Evolutionary conservation across 2,113 vertebrate genomes (phyloP), one percentile per base, ranked within the genome.

Genomic region (Mustela nigripes): DNA sequence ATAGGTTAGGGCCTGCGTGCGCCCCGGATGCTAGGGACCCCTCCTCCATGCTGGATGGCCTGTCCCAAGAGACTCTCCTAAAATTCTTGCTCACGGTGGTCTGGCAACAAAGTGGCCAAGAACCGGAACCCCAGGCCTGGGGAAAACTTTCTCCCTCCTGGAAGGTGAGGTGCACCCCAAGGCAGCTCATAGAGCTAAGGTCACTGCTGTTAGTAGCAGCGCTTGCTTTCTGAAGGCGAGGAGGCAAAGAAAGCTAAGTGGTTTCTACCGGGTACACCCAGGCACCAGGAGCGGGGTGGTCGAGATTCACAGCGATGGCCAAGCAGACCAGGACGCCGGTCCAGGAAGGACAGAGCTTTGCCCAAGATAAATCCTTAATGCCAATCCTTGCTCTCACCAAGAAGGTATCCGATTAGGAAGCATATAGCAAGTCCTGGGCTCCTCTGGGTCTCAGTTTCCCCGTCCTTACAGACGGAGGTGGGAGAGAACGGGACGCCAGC

Each of bases 361-460:
- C 67, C 81, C 53, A 24, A 19, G 80, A 63, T 3, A 2, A 95
- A n/a, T n/a, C n/a, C 83, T 79, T 45, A 39, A 1, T 14, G 42
- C 36, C 31, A 33, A 3, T 60, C 81, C 58, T 11, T 2, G 67
- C 73, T 90, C 65, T 50, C 42, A 8, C 88, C 73, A 48, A 21
- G 62, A 42, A 73, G 91, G 18, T 89, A n/a, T 86, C 50, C 62
- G 67, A 21, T 56, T 53, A 11, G 24, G 53, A 83, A 80, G 33
- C 2, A 3, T 4, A 1, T 1, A 19, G 60, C 12, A 60, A 95
- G 83, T 39, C 42, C 82, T 85, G 10, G 12, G 36, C 22, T 18
- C 62, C 74, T 92, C 86, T 6, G 11, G 60, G 62, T 80, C 97
- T 98, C 94, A 78, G 96, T 96, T 96, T 97, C 92, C 94, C 95